Base-by-base conservation (phyloP, 2,888 invertebrate genomes). In the Monoplex corrugatus region DNA sequence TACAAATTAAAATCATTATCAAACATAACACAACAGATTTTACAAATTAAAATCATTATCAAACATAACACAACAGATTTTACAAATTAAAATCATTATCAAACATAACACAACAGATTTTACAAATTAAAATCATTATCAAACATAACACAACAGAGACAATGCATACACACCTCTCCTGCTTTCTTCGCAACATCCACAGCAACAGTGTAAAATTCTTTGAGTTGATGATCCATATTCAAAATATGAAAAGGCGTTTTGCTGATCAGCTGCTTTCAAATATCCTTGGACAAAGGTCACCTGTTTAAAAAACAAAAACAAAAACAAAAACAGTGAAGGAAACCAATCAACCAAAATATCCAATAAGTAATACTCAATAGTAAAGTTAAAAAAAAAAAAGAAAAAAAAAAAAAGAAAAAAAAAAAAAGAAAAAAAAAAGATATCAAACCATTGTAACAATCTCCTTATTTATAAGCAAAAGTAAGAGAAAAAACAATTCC, bases 161-260 rank as follows among this genome's bases (percentile, higher is more conserved):
- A 6, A 38, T 16, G 16, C 23, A 35, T 80, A 43, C 45, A 84
- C 91, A 94, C 94, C 92, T 93, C 92, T n/a, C 94, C 94, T 28
- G 94, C 93, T 82, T 92, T 92, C 72, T 87, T 92, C 6, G 93
- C 93, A 38, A 93, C 90, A 40, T 91, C 90, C 1, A 93, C 35
- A 32, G 93, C 94, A 78, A 92, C 90, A 45, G 91, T 90, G 50
- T 91, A 92, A 84, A 90, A 93, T 82, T 93, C 93, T 68, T 93
- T 89, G 19, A 93, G 72, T 40, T 93, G 91, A 35, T 91, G 91
- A 40, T 92, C 92, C 32, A 75, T 90, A 40, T 92, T 92, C 32
- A 75, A 50, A 38, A 91, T 84, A 86, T 88, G 72, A 2, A 89
- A 86, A 63, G 90, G 86, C 90, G 89, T 90, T 32, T 2, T 85